These are phyloP conservation scores for Pitangus sulphuratus DNA, from an alignment of 2,797 vertebrate species.

Conservation along the genomic window DNA sequence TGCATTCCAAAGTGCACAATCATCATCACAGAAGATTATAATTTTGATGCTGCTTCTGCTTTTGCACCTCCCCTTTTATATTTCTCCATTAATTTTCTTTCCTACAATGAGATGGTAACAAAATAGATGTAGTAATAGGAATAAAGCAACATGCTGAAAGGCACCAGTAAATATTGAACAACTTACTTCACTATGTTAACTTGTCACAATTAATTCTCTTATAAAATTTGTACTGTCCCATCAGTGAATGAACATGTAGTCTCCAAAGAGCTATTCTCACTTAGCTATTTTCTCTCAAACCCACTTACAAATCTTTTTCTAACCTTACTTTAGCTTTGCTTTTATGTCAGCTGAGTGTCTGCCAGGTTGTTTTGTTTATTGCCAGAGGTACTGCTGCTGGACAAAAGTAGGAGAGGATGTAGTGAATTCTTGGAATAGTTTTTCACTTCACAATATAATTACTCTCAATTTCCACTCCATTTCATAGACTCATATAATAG, in stretches of 20 bases:
- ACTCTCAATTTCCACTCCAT: not conserved
- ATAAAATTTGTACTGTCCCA: not conserved
- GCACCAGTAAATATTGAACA: not conserved
- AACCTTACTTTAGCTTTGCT: not conserved
- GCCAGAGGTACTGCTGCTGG: not conserved
- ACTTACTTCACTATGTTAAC: not conserved
- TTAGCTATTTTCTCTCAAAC: not conserved
- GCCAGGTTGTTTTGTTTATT: not conserved
- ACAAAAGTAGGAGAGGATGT: not conserved
- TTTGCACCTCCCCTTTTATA: not conserved
- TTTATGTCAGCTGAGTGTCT: not conserved
- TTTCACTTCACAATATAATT: not conserved
- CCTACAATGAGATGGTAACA: not conserved
- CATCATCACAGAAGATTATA: slow-evolving; percentile 37
- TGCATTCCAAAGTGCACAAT: not conserved
- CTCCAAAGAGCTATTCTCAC: not conserved
- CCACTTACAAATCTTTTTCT: not conserved
- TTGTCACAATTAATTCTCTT: not conserved
- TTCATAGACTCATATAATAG: not conserved
- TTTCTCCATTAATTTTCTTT: not conserved
- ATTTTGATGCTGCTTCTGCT: slow-evolving; percentile 31
- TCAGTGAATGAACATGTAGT: not conserved
- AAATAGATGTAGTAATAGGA: not conserved
- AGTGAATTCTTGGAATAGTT: not conserved
- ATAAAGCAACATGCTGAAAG: not conserved